A percentile compares a stretch with the other conserved stretches of the same genome.
These are phyloP conservation scores for Prionailurus viverrinus DNA, from an alignment of 2,113 vertebrate genomes.

Conservation along the genomic window DNA sequence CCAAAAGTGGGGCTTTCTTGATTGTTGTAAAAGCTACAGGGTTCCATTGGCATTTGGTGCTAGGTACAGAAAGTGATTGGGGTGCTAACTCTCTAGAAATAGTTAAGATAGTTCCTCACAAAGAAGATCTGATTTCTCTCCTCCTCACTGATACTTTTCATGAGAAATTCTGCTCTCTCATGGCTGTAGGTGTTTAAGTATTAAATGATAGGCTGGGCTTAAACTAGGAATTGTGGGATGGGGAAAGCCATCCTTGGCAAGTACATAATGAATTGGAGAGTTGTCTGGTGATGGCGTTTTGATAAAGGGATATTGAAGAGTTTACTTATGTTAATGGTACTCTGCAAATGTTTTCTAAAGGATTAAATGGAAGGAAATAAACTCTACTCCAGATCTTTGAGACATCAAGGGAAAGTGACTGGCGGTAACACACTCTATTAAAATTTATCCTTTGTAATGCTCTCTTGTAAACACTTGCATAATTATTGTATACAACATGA, in stretches of 20 bases:
- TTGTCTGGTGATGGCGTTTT: conserved; percentile 64
- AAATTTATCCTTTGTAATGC: conserved; percentile 59
- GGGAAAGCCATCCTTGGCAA: background rate
- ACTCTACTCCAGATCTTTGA: conserved; percentile 62
- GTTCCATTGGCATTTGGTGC: background rate
- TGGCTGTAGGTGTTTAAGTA: background rate
- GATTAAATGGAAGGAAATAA: conserved; percentile 69
- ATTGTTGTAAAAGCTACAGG: background rate
- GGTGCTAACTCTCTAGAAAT: background rate
- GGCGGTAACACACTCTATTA: conserved; percentile 43
- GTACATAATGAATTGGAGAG: conserved; percentile 16
- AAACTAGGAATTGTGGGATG: background rate
- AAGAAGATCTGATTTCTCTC: conserved; percentile 5
- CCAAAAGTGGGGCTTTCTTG: background rate
- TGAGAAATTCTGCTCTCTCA: conserved; percentile 47
- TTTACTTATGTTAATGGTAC: conserved; percentile 75
- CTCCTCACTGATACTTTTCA: background rate
- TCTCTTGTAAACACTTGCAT: conserved; percentile 58
- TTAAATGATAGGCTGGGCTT: background rate
- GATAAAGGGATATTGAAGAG: conserved; percentile 71
- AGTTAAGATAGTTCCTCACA: background rate
- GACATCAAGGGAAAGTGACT: conserved; percentile 57
- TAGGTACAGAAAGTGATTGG: background rate
- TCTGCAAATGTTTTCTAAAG: conserved; percentile 61
- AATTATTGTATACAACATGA: conserved; percentile 41